Evolutionary conservation across 2,113 vertebrate species (phyloP), one percentile per base, ranked within the genome.

Genomic region (Solea solea): DNA sequence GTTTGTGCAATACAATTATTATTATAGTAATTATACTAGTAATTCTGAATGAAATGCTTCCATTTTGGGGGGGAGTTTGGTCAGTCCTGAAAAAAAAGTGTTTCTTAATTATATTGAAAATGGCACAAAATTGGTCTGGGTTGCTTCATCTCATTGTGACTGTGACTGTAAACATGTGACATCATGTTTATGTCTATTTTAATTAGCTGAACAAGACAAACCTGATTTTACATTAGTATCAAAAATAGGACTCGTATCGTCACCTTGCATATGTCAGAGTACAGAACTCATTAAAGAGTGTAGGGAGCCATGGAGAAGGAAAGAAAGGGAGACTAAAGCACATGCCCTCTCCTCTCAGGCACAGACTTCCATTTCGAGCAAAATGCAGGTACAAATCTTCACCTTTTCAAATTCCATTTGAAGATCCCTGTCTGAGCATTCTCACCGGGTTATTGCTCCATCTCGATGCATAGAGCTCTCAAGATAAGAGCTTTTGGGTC

Each of bases 401-500:
- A 15, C 71, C 86, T 82, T 83, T 90, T 85, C 80, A 91, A 65
- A 81, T 69, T 84, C 74, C 75, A 89, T 89, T 85, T 88, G 73
- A 78, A 72, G 69, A 16, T 72, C 69, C 11, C 55, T 51, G 39
- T 63, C 80, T 78, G 65, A 49, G 54, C 53, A 49, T 68, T 21
- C 58, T 74, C 42, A 8, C 25, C 10, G 51, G 73, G 66, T 79
- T 72, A 83, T 74, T 79, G 74, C 40, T 58, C 57, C 52, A 15
- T 77, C 21, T 79, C 64, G 5, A 64, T 50, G 64, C 64, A 73
- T 67, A 48, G 44, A 55, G 59, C 54, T 75, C 64, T 76, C 28
- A 41, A 51, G 40, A 51, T 42, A 53, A 79, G 61, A 66, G 57
- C 44, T 45, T 62, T 49, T 49, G 8, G 42, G 9, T 41, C 40